Conservation (phyloP, 2,113 vertebrate genomes). For the Stegostoma tigrinum region DNA sequence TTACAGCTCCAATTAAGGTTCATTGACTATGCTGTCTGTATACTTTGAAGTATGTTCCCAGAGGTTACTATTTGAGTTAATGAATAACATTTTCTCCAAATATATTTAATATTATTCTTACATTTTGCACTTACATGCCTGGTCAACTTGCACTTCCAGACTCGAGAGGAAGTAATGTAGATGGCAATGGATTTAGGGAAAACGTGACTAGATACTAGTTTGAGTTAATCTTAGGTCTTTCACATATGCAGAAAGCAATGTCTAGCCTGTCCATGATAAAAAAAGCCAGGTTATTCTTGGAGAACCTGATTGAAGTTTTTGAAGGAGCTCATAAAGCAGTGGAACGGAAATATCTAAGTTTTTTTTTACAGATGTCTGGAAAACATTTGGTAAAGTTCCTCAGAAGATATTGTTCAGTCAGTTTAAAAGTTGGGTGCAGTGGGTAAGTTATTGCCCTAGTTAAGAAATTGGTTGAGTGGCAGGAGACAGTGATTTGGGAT, state of each 20-base stretch:
- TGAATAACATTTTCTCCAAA: neutral
- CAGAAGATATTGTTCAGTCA: neutral
- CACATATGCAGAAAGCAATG: neutral
- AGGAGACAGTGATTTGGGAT: neutral
- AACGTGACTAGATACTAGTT: neutral
- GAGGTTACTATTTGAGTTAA: neutral
- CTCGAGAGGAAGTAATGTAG: neutral
- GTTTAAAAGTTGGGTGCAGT: neutral
- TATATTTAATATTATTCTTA: neutral
- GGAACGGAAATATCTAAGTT: neutral
- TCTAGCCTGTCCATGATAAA: neutral
- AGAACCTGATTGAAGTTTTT: neutral
- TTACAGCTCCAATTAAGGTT: neutral
- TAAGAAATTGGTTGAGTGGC: neutral
- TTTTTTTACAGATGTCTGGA: neutral
- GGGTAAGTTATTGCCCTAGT: neutral
- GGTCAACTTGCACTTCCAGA: neutral
- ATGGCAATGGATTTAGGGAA: neutral
- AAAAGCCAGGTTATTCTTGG: neutral
- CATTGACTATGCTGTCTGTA: neutral
- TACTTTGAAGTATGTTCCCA: neutral
- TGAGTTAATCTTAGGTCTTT: neutral
- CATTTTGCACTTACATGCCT: neutral
- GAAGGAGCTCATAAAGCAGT: neutral
- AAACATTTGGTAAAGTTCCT: neutral